These are phyloP conservation scores for Parauchenoglanis punctatus DNA, from an alignment of 2,797 vertebrate species.

Conservation along the genomic window DNA sequence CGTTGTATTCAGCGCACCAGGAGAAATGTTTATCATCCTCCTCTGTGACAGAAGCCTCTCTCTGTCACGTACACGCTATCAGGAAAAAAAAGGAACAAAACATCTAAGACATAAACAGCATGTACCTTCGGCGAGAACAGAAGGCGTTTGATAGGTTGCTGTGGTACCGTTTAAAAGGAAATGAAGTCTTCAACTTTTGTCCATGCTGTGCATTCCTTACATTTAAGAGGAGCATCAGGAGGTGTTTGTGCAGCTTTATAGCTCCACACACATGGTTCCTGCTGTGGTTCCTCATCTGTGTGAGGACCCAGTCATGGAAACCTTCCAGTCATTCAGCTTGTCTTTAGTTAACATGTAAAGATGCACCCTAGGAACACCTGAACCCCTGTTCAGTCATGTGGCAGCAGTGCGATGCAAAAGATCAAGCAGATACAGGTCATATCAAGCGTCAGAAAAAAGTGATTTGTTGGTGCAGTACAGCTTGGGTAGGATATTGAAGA, in stretches of 20 bases:
- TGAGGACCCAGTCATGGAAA: background rate
- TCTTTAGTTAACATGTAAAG: background rate
- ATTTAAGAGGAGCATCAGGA: background rate
- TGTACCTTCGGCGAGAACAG: slow-evolving; percentile 1
- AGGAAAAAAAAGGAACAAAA: slow-evolving; percentile 8
- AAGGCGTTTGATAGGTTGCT: background rate
- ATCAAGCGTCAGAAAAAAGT: no score
- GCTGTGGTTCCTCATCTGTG: background rate
- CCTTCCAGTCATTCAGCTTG: background rate
- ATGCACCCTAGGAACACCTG: background rate
- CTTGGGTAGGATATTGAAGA: no score
- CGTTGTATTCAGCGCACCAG: slow-evolving; percentile 39
- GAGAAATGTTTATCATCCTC: slow-evolving; percentile 36
- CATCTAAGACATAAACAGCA: slow-evolving; percentile 14
- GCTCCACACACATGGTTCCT: background rate
- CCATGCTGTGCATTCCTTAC: background rate
- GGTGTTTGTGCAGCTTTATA: background rate
- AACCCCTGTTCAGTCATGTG: background rate
- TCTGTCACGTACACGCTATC: background rate
- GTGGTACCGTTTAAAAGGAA: background rate
- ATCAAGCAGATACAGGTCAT: background rate
- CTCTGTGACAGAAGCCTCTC: slow-evolving; percentile 11
- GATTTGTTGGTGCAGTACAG: no score
- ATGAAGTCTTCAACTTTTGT: background rate
- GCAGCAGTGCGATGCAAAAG: background rate